A percentile compares a stretch with the other conserved stretches of the same genome.
Conservation (phyloP, 2,797 vertebrate genomes). For the Serranus cabrilla region DNA sequence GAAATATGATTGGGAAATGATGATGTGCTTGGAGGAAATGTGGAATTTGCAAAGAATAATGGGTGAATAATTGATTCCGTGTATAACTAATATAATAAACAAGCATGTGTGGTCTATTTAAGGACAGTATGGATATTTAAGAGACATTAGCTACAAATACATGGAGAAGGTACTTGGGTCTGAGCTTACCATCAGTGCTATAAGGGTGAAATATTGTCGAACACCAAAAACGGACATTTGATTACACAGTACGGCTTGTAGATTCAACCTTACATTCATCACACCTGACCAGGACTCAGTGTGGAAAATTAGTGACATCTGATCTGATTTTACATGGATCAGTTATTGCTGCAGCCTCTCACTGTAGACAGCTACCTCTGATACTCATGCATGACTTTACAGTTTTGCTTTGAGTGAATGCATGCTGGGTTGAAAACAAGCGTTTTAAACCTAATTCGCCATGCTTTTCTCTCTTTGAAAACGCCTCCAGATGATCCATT, state of each 20-base stretch:
- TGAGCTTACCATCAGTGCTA: neutral
- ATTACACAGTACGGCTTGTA: conserved; percentile 21
- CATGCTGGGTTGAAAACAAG: conserved; percentile 10
- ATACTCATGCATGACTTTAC: neutral
- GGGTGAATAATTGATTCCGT: conserved; percentile 21
- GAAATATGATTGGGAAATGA: conserved; percentile 17
- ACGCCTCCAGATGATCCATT: conserved; percentile 1
- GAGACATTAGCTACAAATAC: neutral
- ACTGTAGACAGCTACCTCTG: neutral
- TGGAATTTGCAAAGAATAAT: conserved; percentile 12
- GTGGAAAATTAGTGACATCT: conserved; percentile 28
- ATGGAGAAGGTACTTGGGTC: neutral
- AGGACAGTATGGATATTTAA: neutral
- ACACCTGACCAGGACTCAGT: neutral
- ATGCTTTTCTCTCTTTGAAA: neutral
- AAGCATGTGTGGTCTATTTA: conserved; percentile 5
- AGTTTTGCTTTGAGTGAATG: neutral
- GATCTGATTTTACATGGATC: conserved; percentile 42
- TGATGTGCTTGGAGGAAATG: neutral
- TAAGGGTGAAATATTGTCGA: conserved; percentile 23
- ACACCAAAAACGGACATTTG: conserved; percentile 8
- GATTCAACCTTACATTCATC: conserved; percentile 10
- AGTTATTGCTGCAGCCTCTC: neutral
- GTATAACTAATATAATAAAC: conserved; percentile 9
- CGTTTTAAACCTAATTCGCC: conserved; percentile 6